A percentile compares a stretch with the other conserved stretches of the same genome.
These are phyloP conservation scores for Falcaria lacertinaria DNA, from an alignment of 2,888 invertebrate genomes.

Conservation along the genomic window DNA sequence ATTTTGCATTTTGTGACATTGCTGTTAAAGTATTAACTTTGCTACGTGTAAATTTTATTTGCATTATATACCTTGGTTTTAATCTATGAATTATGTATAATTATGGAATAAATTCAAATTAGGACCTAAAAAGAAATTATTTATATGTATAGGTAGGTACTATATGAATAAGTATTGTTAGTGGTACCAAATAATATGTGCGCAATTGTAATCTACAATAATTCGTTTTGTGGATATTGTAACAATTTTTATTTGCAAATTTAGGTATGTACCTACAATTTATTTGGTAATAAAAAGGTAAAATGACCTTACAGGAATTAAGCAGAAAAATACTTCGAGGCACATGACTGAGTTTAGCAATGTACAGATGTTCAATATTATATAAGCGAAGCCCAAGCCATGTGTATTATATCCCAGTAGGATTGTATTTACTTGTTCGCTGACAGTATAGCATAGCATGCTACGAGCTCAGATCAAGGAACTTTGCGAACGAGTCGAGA, in stretches of 20 bases:
- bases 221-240: background rate
- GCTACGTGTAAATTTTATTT: slow-evolving; percentile 31
- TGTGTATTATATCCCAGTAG: background rate
- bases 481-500: no score
- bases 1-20: background rate
- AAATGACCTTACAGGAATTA: no score
- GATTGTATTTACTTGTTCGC: background rate
- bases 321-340: background rate
- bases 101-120: slow-evolving; percentile 21
- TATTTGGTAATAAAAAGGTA: background rate
- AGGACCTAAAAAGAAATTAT: slow-evolving; percentile 18
- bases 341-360: background rate
- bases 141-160: slow-evolving; percentile 11
- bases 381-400: background rate
- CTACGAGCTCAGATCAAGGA: no score
- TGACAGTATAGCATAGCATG: no score
- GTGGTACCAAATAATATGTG: slow-evolving; percentile 8
- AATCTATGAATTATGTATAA: slow-evolving; percentile 28
- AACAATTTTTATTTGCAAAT: background rate
- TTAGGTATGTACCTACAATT: background rate
- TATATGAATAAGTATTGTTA: slow-evolving; percentile 6
- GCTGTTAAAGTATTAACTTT: slow-evolving; percentile 3
- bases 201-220: slow-evolving; percentile 2
- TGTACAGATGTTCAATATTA: background rate
- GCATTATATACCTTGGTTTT: slow-evolving; percentile 31